phyloP scores from a whole-genome alignment of 2,888 invertebrate genomes.

The Melitaea athalia region DNA sequence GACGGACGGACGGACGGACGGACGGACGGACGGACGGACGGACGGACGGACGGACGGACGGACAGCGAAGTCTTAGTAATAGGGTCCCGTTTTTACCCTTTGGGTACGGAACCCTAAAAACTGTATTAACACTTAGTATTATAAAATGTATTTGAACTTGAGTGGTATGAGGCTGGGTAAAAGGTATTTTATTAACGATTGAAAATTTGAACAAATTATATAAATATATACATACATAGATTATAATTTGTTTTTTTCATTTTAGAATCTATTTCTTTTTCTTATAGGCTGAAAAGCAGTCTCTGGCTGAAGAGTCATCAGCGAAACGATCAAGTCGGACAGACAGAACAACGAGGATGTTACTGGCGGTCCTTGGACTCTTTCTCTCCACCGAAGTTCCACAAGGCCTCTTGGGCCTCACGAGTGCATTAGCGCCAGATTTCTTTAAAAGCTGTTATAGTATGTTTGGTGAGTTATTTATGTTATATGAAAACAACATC shows the following conservation, averaged over 20 bases:
- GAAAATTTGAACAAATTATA: too few species aligned
- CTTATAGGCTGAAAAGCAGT: constrained; percentile 69
- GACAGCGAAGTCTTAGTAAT: too few species aligned
- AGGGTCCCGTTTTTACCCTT: too few species aligned
- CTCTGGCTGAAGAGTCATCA: constrained; percentile 68
- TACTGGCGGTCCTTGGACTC: constrained; percentile 91
- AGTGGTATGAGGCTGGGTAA: too few species aligned
- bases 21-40: too few species aligned
- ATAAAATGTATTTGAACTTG: too few species aligned
- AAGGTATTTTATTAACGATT: too few species aligned
- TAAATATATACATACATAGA: neutral
- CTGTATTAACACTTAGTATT: too few species aligned
- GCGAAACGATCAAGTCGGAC: constrained; percentile 77
- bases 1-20: too few species aligned
- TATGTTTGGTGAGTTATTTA: constrained; percentile 85
- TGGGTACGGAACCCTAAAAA: too few species aligned
- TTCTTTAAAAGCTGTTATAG: constrained; percentile 92
- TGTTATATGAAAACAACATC: neutral
- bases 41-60: too few species aligned
- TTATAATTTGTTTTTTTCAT: neutral
- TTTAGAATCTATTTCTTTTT: neutral
- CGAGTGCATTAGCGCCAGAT: constrained; percentile 88
- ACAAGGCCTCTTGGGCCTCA: constrained; percentile 91
- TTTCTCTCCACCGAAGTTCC: constrained; percentile 96
- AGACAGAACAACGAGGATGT: constrained; percentile 94